These are phyloP conservation scores for Pristionchus pacificus DNA, from an alignment of 1,140 invertebrate species.

Conservation along the genomic window DNA sequence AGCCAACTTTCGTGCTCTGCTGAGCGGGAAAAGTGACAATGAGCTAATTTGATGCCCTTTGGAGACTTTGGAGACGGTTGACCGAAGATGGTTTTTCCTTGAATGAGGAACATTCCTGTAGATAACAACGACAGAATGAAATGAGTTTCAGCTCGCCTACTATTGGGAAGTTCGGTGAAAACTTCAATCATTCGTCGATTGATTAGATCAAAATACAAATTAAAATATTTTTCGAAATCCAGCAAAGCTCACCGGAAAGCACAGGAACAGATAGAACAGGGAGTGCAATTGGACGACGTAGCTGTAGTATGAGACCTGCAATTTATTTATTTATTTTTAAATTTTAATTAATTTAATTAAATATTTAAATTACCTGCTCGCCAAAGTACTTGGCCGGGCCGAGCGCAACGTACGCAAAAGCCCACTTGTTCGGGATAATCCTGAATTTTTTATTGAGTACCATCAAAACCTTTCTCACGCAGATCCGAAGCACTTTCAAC, in stretches of 20 bases:
- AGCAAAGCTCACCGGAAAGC: constrained; percentile 26
- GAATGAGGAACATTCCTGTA: no score
- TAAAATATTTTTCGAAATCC: constrained; percentile 30
- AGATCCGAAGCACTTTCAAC: not conserved
- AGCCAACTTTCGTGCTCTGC: no score
- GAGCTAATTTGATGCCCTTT: no score
- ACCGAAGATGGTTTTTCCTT: no score
- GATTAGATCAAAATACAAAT: constrained; percentile 23
- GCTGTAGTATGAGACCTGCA: constrained; percentile 10
- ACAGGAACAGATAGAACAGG: constrained; percentile 28
- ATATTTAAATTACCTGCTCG: constrained; percentile 1
- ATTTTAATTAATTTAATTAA: not conserved
- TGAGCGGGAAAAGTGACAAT: no score
- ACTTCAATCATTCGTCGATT: not conserved
- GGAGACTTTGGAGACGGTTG: no score
- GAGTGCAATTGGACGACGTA: constrained; percentile 26
- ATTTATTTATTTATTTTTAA: not conserved
- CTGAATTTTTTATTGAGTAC: constrained; percentile 13
- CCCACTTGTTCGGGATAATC: constrained; percentile 35
- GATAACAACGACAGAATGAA: no score
- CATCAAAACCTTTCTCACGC: not conserved
- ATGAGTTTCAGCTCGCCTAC: no score
- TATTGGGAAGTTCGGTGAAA: no score
- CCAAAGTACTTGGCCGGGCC: constrained; percentile 19
- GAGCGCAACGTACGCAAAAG: constrained; percentile 30